A percentile compares a stretch with the other conserved stretches of the same genome.
phyloP scores from a whole-genome alignment of 64 coral and sea anemone species.

The Montipora cactus region DNA sequence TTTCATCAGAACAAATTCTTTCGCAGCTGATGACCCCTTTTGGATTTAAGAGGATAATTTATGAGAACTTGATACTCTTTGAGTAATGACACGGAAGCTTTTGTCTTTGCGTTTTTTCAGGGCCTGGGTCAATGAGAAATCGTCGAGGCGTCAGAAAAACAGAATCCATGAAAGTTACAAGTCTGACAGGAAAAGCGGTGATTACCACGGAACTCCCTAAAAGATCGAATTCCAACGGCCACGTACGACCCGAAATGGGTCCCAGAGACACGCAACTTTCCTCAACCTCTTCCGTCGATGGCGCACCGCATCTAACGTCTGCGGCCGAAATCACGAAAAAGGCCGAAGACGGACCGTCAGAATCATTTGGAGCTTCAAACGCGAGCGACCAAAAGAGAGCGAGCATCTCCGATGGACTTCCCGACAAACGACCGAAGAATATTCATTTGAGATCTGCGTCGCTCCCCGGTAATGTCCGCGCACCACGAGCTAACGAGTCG shows the following conservation, averaged over 20 bases:
- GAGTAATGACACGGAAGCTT: too few species aligned
- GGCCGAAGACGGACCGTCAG: not conserved
- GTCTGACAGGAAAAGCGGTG: constrained; percentile 82
- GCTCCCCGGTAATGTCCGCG: constrained; percentile 70
- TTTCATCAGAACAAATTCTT: not conserved
- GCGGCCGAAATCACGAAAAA: not conserved
- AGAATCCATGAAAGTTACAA: constrained; percentile 95
- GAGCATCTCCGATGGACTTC: not conserved
- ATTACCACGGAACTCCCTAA: constrained; percentile 88
- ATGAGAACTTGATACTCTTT: too few species aligned
- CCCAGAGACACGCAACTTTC: constrained; percentile 11
- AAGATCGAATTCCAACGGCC: constrained; percentile 73
- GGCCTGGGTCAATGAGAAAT: constrained; percentile 49
- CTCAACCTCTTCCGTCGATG: constrained; percentile 14
- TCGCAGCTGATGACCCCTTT: not conserved
- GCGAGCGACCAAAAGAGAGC: not conserved
- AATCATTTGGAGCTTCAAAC: not conserved
- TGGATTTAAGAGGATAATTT: too few species aligned
- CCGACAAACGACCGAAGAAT: constrained; percentile 17
- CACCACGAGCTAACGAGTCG: constrained; percentile 19
- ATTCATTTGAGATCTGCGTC: constrained; percentile 70
- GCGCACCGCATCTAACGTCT: not conserved
- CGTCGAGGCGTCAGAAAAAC: constrained; percentile 56
- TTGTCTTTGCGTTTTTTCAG: not conserved
- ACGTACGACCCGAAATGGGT: constrained; percentile 15